phyloP scores from a whole-genome alignment of 2,888 invertebrate genomes.

The Clanis bilineata region DNA sequence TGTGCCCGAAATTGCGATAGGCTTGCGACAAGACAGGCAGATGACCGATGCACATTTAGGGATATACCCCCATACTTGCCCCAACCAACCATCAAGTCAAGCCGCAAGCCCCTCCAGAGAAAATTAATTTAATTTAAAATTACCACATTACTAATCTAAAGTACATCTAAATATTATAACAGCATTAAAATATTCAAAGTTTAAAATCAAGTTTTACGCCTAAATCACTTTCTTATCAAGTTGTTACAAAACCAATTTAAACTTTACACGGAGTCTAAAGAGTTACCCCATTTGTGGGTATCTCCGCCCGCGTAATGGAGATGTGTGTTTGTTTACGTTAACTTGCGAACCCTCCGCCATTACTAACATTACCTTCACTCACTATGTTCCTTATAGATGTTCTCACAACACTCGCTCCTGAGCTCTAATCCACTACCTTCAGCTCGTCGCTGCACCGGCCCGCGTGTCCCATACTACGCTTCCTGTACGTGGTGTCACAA shows the following conservation, averaged over 20 bases:
- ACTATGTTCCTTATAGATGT: neutral
- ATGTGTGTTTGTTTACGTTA: slow-evolving; percentile 12
- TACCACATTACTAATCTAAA: neutral
- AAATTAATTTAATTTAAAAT: neutral
- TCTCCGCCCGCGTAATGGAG: slow-evolving; percentile 7
- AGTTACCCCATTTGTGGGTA: slow-evolving; percentile 23
- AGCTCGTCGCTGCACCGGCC: neutral
- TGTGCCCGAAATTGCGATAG: too few relatives aligned
- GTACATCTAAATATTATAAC: slow-evolving; percentile 1
- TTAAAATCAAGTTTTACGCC: slow-evolving; percentile 31
- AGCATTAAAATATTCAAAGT: slow-evolving; percentile 26
- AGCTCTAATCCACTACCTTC: slow-evolving; percentile 7
- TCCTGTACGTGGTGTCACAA: neutral
- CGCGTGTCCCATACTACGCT: slow-evolving; percentile 3
- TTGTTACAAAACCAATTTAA: slow-evolving; percentile 34
- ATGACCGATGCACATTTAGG: too few relatives aligned
- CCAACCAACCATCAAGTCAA: too few relatives aligned
- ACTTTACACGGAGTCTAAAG: slow-evolving; percentile 34
- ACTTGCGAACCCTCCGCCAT: slow-evolving; percentile 7
- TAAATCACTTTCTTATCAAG: slow-evolving; percentile 39
- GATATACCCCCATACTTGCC: too few relatives aligned
- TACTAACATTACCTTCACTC: neutral
- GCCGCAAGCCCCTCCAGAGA: too few relatives aligned
- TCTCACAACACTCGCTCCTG: neutral
- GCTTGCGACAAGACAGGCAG: too few relatives aligned